These are phyloP conservation scores for Taeniopygia guttata DNA, from an alignment of 2,797 vertebrate genomes.

Conservation along the genomic window DNA sequence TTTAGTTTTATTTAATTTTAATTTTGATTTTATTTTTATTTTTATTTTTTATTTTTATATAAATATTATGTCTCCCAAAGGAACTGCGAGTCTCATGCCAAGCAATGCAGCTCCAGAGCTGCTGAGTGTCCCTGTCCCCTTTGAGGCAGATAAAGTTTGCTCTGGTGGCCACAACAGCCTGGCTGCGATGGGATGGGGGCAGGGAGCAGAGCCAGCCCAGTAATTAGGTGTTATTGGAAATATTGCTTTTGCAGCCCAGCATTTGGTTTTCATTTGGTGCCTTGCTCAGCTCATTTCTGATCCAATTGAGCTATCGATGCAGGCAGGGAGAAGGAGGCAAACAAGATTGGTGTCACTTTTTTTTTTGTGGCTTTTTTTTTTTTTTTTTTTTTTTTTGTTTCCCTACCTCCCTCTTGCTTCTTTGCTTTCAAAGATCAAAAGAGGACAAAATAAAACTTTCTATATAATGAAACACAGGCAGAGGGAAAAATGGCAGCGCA, in stretches of 20 bases:
- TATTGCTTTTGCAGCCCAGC: conserved; percentile 15
- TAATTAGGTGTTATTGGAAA: conserved; percentile 13
- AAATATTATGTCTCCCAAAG: background rate
- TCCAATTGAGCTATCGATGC: conserved; percentile 55
- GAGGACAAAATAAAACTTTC: conserved; percentile 56
- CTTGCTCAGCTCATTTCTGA: conserved; percentile 17
- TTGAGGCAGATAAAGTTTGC: background rate
- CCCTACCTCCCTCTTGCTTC: background rate
- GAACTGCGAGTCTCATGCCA: background rate
- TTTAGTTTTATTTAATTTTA: too few relatives aligned
- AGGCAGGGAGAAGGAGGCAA: conserved; percentile 34
- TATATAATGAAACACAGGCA: conserved; percentile 68
- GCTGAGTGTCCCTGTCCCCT: background rate
- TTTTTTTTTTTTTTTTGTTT: too few relatives aligned
- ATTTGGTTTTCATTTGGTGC: conserved; percentile 54
- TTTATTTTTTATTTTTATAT: background rate
- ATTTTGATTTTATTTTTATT: too few relatives aligned
- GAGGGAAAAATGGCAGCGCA: conserved; percentile 51
- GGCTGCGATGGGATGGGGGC: background rate
- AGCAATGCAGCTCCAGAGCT: background rate
- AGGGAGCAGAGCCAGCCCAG: conserved; percentile 8
- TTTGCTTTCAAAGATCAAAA: conserved; percentile 74
- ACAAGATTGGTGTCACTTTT: conserved; percentile 47
- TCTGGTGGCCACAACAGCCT: background rate
- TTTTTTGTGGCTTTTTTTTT: background rate